Percentiles rank a stretch among this genome's conserved stretches.
phyloP scores from a whole-genome alignment of 2,113 vertebrate genomes.

The Fregetta grallaria region DNA sequence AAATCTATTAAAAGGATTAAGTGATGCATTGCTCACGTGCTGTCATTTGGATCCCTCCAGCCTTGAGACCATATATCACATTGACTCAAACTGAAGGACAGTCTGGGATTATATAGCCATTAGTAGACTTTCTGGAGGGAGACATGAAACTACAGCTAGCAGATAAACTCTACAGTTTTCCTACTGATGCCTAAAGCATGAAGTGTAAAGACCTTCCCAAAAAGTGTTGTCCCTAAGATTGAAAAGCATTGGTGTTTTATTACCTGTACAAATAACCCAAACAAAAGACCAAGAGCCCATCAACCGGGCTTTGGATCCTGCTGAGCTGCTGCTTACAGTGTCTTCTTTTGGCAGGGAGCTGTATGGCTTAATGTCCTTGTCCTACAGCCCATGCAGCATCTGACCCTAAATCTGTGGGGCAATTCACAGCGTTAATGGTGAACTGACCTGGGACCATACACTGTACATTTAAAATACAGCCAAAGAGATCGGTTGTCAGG shows the following conservation, averaged over 20 bases:
- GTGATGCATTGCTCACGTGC: neutral
- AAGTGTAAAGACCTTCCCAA: neutral
- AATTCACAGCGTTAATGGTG: neutral
- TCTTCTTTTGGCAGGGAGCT: neutral
- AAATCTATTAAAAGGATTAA: neutral
- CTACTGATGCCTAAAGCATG: neutral
- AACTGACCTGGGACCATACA: neutral
- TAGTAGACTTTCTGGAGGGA: neutral
- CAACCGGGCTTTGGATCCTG: neutral
- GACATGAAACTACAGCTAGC: neutral
- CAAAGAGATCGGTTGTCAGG: neutral
- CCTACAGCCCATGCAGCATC: neutral
- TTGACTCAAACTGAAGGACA: neutral
- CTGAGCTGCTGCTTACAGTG: neutral
- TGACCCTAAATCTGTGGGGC: neutral
- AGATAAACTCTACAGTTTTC: neutral
- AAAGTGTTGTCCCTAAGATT: neutral
- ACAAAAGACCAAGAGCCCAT: neutral
- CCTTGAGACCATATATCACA: neutral
- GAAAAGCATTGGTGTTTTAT: neutral
- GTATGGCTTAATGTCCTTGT: fast-evolving
- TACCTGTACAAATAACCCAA: neutral
- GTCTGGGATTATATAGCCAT: neutral
- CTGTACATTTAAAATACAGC: neutral
- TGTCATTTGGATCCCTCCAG: neutral